Percentiles rank a stretch among this genome's conserved stretches.
phyloP scores from a whole-genome alignment of 2,888 invertebrate genomes.

The Cosmopolites sordidus region DNA sequence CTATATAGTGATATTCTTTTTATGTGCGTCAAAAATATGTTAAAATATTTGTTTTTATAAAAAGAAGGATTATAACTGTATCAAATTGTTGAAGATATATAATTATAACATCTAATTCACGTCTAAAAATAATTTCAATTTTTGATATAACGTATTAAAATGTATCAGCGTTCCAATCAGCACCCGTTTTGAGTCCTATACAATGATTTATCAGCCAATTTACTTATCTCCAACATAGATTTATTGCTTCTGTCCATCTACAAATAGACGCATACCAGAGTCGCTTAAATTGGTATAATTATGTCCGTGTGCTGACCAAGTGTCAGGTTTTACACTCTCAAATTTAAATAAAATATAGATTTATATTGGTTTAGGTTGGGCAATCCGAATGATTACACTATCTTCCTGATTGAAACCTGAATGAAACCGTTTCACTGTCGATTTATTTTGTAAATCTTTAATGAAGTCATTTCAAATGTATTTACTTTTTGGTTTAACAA shows the following conservation, averaged over 20 bases:
- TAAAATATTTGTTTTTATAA: no score
- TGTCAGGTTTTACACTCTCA: not conserved
- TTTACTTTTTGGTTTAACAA: no score
- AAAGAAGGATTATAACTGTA: no score
- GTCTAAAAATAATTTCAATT: no score
- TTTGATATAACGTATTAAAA: not conserved
- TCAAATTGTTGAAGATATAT: no score
- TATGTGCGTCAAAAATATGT: no score
- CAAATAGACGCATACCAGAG: conserved; percentile 12
- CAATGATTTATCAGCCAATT: conserved; percentile 1
- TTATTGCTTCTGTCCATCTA: conserved; percentile 17
- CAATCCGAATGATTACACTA: not conserved
- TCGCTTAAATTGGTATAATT: conserved; percentile 20
- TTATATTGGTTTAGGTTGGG: not conserved
- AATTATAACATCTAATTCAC: no score
- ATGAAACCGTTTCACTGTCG: no score
- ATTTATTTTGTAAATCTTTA: no score
- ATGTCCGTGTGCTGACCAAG: conserved; percentile 3
- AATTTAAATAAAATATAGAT: not conserved
- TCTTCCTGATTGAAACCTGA: no score
- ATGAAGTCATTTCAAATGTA: no score
- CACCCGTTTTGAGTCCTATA: not conserved
- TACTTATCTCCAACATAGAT: conserved; percentile 12
- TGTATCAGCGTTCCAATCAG: not conserved
- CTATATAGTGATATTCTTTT: no score